A percentile compares a stretch with the other conserved stretches of the same genome.
Evolutionary conservation across 2,888 invertebrate species (phyloP).

Genomic region (Ormyrus rosae): DNA sequence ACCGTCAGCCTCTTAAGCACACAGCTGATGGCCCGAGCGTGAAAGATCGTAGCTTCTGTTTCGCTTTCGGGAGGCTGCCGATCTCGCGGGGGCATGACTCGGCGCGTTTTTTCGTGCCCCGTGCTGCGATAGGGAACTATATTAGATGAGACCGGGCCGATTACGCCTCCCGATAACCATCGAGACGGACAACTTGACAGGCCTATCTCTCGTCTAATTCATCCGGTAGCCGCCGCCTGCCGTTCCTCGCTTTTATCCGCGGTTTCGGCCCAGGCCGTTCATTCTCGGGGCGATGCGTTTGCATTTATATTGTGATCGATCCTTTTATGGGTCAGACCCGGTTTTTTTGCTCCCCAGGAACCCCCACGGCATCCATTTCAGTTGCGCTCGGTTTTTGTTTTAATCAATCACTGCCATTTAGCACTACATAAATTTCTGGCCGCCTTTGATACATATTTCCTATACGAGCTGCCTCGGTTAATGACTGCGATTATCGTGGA

Average conservation of each 20-base stretch:
- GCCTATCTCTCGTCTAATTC: conserved; percentile 51
- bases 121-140: conserved; percentile 42
- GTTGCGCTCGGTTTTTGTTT: conserved; percentile 17
- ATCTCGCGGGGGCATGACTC: conserved; percentile 40
- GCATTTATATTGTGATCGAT: conserved; percentile 49
- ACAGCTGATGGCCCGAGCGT: not conserved
- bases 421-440: conserved; percentile 38
- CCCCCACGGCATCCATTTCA: conserved; percentile 7
- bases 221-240: conserved; percentile 37
- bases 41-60: conserved; percentile 44
- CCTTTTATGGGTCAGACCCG: conserved; percentile 28
- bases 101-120: conserved; percentile 35
- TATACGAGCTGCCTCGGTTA: conserved; percentile 1
- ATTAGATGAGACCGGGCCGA: conserved; percentile 50
- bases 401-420: conserved; percentile 48
- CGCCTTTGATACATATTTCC: conserved; percentile 35
- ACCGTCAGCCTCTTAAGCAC: too few species aligned
- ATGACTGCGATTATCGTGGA: conserved; percentile 13
- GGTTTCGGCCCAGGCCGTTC: conserved; percentile 1
- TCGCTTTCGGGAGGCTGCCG: conserved; percentile 12
- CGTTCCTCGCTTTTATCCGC: conserved; percentile 4
- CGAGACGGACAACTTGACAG: conserved; percentile 53
- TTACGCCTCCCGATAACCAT: conserved; percentile 50
- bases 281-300: conserved; percentile 43
- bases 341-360: not conserved